phyloP scores from a whole-genome alignment of 2,888 invertebrate genomes.

The Xanthia icteritia region DNA sequence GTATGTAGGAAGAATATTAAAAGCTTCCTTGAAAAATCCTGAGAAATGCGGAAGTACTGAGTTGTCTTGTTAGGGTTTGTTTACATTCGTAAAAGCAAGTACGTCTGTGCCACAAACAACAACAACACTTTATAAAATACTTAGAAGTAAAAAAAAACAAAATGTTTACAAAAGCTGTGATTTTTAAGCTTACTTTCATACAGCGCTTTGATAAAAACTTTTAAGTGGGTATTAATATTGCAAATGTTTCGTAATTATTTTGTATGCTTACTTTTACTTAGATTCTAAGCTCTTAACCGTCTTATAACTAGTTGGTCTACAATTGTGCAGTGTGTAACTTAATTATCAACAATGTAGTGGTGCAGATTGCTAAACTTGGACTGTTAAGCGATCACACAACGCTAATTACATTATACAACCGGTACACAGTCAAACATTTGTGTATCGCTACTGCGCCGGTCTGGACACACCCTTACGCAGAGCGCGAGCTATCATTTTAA shows the following conservation, averaged over 20 bases:
- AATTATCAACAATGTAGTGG: neutral
- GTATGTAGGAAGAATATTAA: conserved; percentile 10
- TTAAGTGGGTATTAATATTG: neutral
- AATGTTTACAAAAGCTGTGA: neutral
- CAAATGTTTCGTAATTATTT: neutral
- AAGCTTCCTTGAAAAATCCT: conserved; percentile 13
- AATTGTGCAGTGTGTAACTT: neutral
- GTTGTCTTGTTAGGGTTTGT: neutral
- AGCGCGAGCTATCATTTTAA: neutral
- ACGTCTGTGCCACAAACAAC: too few relatives aligned
- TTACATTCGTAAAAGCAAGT: neutral
- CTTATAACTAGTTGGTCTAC: too few relatives aligned
- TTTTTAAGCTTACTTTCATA: neutral
- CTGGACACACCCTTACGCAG: neutral
- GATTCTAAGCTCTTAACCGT: neutral
- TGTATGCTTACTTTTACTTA: too few relatives aligned
- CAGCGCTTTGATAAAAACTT: neutral
- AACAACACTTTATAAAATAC: neutral
- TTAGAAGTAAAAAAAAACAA: neutral
- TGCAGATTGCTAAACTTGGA: conserved; percentile 4
- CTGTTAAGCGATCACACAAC: conserved; percentile 14
- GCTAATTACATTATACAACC: conserved; percentile 4
- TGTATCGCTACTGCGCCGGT: neutral
- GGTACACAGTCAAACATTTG: conserved; percentile 5
- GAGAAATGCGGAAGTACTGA: conserved; percentile 14